Conservation (phyloP, 2,113 vertebrate species). For the Coregonus clupeaformis region DNA sequence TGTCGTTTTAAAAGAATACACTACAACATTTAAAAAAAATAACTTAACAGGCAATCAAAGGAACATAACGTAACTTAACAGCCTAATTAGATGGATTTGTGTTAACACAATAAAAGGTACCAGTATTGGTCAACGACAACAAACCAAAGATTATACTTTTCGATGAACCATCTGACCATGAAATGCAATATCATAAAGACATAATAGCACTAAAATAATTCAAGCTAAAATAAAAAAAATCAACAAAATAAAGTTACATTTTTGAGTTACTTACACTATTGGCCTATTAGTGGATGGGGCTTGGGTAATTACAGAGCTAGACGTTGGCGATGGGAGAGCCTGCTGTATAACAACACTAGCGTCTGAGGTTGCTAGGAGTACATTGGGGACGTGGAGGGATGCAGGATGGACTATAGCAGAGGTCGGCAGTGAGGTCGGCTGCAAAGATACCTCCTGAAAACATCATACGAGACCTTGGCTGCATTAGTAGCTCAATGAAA, state of each 20-base stretch:
- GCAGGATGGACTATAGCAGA: slow-evolving; percentile 97
- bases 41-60: background rate
- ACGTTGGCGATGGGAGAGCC: slow-evolving; percentile 96
- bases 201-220: slow-evolving; percentile 37
- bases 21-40: background rate
- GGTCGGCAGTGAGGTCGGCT: slow-evolving; percentile 91
- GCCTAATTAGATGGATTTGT: background rate
- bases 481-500: slow-evolving; percentile 55
- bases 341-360: slow-evolving; percentile 98
- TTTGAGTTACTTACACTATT: slow-evolving; percentile 90
- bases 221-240: slow-evolving; percentile 10
- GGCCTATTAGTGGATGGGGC: slow-evolving; percentile 95
- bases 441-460: slow-evolving; percentile 91
- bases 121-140: slow-evolving; percentile 21
- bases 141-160: slow-evolving; percentile 39
- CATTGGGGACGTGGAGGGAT: slow-evolving; percentile 96
- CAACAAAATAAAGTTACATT: slow-evolving; percentile 52
- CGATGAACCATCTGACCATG: background rate
- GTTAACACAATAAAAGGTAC: slow-evolving; percentile 15
- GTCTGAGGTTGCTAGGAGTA: slow-evolving; percentile 95
- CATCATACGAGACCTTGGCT: slow-evolving; percentile 74
- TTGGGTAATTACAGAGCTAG: slow-evolving; percentile 99
- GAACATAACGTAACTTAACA: background rate
- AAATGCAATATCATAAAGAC: slow-evolving; percentile 49
- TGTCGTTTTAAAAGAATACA: background rate